Percentiles rank a stretch among this genome's conserved stretches.
Conservation (phyloP, 53 echinoderm and acorn worm genomes). For the Mesocentrotus franciscanus region DNA sequence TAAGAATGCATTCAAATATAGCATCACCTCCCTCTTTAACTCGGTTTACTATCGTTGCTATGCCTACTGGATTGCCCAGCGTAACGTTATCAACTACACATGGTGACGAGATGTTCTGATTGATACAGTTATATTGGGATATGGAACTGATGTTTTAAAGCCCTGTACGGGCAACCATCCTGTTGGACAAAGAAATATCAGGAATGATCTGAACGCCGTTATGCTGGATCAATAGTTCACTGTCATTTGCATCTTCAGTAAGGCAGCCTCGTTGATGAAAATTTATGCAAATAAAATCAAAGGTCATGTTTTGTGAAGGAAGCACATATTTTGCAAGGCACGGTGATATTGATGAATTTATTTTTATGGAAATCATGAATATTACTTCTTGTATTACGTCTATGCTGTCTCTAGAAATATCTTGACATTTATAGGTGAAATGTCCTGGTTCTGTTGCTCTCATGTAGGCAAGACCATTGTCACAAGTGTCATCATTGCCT, state of each 20-base stretch:
- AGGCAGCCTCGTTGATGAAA: too few relatives aligned
- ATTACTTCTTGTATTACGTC: not conserved
- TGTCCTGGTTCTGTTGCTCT: not conserved
- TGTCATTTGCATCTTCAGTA: too few relatives aligned
- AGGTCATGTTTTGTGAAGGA: too few relatives aligned
- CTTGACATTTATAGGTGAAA: not conserved
- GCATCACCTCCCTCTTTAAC: slow-evolving; percentile 1
- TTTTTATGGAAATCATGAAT: not conserved
- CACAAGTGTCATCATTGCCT: not conserved
- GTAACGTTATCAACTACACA: not conserved
- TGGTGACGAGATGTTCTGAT: not conserved
- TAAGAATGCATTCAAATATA: not conserved
- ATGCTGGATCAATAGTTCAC: too few relatives aligned
- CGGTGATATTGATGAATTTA: too few relatives aligned
- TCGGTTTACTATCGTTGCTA: not conserved
- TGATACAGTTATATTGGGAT: too few relatives aligned
- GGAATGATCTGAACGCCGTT: too few relatives aligned
- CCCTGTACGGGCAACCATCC: too few relatives aligned
- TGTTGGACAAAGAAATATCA: too few relatives aligned
- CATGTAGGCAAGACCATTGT: not conserved
- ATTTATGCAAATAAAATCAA: too few relatives aligned
- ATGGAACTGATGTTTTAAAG: too few relatives aligned
- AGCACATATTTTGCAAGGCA: too few relatives aligned
- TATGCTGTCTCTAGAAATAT: not conserved
- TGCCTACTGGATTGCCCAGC: not conserved